A percentile compares a stretch with the other conserved stretches of the same genome.
These are phyloP conservation scores for Rhagonycha lutea DNA, from an alignment of 2,888 invertebrate species.

Conservation along the genomic window DNA sequence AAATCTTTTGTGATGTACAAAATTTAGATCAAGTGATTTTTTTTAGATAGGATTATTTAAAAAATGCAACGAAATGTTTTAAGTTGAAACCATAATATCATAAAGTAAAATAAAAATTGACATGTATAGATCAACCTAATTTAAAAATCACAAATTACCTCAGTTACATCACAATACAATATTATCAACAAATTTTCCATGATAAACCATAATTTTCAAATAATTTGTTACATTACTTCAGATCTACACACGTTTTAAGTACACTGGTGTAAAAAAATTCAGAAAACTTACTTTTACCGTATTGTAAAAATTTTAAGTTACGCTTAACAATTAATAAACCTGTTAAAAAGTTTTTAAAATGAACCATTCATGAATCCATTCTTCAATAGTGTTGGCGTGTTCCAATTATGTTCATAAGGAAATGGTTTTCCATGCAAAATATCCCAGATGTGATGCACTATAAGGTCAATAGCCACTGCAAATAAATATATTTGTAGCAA, in stretches of 20 bases:
- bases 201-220: background rate
- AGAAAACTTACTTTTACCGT: background rate
- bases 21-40: too few relatives aligned
- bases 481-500: constrained; percentile 54
- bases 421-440: constrained; percentile 69
- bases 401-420: constrained; percentile 54
- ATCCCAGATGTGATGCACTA: constrained; percentile 99
- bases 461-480: constrained; percentile 99
- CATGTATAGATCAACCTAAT: background rate
- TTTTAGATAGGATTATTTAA: background rate
- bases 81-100: background rate
- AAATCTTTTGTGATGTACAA: background rate
- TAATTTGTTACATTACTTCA: background rate
- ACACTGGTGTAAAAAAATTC: background rate
- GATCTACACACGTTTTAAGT: constrained; percentile 1
- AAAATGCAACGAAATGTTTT: background rate
- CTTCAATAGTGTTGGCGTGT: constrained; percentile 47
- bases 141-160: background rate
- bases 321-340: background rate
- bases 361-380: constrained; percentile 24
- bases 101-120: background rate
- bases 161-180: background rate
- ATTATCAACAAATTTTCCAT: background rate
- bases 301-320: background rate
- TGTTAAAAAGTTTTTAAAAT: constrained; percentile 17